These are phyloP conservation scores for Austrofundulus limnaeus DNA, from an alignment of 2,113 vertebrate species.

Conservation along the genomic window DNA sequence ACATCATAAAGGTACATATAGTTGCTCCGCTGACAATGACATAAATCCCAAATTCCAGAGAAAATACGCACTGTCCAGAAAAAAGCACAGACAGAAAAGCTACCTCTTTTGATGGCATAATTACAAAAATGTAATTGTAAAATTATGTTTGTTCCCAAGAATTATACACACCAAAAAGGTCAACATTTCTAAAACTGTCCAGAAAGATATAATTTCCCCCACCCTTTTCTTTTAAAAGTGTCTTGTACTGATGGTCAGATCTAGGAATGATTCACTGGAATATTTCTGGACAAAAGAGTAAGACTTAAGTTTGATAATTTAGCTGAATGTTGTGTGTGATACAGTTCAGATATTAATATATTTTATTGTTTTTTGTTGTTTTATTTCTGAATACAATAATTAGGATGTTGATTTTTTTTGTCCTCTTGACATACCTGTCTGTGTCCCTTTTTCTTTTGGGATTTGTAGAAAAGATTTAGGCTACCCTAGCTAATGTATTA, in stretches of 20 bases:
- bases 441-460: constrained; percentile 29
- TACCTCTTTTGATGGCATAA: neutral
- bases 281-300: constrained; percentile 29
- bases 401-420: constrained; percentile 22
- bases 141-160: too few species aligned
- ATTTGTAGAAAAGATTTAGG: constrained; percentile 40
- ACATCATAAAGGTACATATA: neutral
- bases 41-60: constrained; percentile 18
- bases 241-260: too few species aligned
- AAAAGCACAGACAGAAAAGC: neutral
- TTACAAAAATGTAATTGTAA: neutral
- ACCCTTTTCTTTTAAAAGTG: too few species aligned
- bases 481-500: constrained; percentile 75
- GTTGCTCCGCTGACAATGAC: constrained; percentile 19
- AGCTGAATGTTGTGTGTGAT: neutral
- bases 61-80: constrained; percentile 1
- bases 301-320: constrained; percentile 18
- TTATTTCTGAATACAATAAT: constrained; percentile 7
- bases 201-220: too few species aligned
- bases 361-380: neutral
- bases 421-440: constrained; percentile 26
- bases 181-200: constrained; percentile 7
- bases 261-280: too few species aligned
- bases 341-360: too few species aligned
- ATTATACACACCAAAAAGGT: neutral